Evolutionary conservation across 37 sponge, comb jelly and placozoan species (phyloP).

Genomic region (Aplysina aerophoba): DNA sequence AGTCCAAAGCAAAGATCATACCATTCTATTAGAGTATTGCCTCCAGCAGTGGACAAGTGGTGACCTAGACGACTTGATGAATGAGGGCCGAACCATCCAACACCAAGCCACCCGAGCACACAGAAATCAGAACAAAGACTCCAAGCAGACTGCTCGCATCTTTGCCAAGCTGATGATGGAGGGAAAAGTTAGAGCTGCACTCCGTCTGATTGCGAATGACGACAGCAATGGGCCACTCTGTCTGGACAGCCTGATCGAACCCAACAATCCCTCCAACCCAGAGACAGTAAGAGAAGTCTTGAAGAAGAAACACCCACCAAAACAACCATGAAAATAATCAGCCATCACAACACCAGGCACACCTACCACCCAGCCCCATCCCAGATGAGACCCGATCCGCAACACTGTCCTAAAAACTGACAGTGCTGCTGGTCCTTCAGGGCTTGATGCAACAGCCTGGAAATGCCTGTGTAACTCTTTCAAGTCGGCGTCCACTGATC

Average conservation of each 20-base stretch:
- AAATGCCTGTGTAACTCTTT: constrained; percentile 24
- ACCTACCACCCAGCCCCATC: too few relatives aligned
- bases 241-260: too few relatives aligned
- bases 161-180: too few relatives aligned
- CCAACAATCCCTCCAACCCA: too few relatives aligned
- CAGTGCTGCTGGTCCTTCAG: constrained; percentile 42
- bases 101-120: background rate
- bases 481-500: constrained; percentile 17
- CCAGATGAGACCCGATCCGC: constrained; percentile 4
- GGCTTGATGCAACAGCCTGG: constrained; percentile 24
- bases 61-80: background rate
- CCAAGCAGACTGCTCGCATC: background rate
- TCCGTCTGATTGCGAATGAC: background rate
- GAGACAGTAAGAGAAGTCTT: too few relatives aligned
- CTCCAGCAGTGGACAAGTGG: background rate
- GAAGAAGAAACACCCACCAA: constrained; percentile 18
- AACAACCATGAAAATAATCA: background rate
- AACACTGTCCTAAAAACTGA: background rate
- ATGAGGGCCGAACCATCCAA: background rate
- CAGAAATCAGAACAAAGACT: background rate
- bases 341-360: background rate
- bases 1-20: too few relatives aligned
- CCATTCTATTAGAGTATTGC: background rate
- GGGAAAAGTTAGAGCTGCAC: constrained; percentile 26
- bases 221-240: background rate